Evolutionary conservation across 2,888 invertebrate genomes (phyloP), one percentile per base, ranked within the genome.

Genomic region (Ectropis crepuscularia): DNA sequence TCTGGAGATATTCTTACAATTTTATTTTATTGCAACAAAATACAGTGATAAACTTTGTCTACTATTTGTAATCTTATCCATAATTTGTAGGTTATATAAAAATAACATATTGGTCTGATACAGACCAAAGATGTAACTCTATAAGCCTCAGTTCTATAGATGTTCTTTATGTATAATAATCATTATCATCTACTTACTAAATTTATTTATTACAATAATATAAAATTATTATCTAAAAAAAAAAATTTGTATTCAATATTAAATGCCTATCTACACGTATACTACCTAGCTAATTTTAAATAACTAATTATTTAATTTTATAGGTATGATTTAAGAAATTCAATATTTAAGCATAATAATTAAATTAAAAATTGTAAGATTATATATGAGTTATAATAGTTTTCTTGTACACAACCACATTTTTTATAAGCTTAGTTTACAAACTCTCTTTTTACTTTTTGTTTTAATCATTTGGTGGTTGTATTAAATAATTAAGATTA

Each of bases 31-130:
- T 75, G 74, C 74, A 74, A 75, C 68, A 72, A 71, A 69, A 72
- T 75, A 77, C 73, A 77, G 65, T 74, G 69, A 55, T 53, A 59
- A 1, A 61, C 43, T 55, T 63, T 65, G 49, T 57, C 46, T 60
- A 65, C 64, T 55, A 62, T 58, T 61, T 67, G 57, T 53, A 62
- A 65, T 53, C 53, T 50, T 53, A 48, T 41, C 50, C 16, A 28
- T 58, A 42, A 57, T 64, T 63, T 68, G 61, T 64, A 67, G 69
- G 41, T 59, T 67, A 66, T 67, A 65, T 64, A 63, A 64, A 66
- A 69, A 60, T 63, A 68, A 63, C 65, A 68, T 77, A 72, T 79
- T 84, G 86, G 83, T 91, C 91, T 91, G 91, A 91, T 91, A 88
- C 91, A 92, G 91, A 91, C 85, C 89, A 88, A 81, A 76, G 11